Conservation (phyloP, 1,140 invertebrate genomes). For the Oryctes rhinoceros region DNA sequence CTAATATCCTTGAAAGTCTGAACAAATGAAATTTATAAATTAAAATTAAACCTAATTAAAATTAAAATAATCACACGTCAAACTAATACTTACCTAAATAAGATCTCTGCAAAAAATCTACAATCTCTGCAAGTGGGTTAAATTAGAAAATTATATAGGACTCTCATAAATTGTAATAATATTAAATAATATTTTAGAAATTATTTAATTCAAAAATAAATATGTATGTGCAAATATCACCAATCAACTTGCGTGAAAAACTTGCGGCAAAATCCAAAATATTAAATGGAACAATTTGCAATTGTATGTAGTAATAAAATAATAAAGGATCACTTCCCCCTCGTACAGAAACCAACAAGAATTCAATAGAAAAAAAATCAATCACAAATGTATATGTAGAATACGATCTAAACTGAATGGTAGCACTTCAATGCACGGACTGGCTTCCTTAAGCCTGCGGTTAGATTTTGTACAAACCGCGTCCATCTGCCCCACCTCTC, state of each 20-base stretch:
- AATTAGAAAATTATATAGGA: constrained; percentile 6
- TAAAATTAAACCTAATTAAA: no score
- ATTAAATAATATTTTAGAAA: not conserved
- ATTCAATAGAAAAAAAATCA: no score
- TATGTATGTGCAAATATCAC: not conserved
- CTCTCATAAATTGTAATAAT: not conserved
- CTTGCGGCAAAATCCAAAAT: not conserved
- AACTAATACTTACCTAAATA: not conserved
- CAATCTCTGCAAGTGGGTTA: constrained; percentile 9
- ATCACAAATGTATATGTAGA: not conserved
- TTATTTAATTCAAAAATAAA: not conserved
- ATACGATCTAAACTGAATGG: not conserved
- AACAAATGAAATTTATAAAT: no score
- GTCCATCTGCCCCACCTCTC: not conserved
- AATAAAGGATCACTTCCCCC: constrained; percentile 2
- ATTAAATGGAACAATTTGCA: not conserved
- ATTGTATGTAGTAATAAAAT: not conserved
- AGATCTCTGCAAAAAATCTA: constrained; percentile 8
- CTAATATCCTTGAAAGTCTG: no score
- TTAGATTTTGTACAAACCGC: constrained; percentile 1
- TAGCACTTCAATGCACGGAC: not conserved
- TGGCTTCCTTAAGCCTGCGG: not conserved
- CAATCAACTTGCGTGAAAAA: not conserved
- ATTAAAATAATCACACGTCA: no score
- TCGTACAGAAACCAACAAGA: not conserved